Conservation (phyloP, 2,113 vertebrate genomes). For the Diglossa brunneiventris region DNA sequence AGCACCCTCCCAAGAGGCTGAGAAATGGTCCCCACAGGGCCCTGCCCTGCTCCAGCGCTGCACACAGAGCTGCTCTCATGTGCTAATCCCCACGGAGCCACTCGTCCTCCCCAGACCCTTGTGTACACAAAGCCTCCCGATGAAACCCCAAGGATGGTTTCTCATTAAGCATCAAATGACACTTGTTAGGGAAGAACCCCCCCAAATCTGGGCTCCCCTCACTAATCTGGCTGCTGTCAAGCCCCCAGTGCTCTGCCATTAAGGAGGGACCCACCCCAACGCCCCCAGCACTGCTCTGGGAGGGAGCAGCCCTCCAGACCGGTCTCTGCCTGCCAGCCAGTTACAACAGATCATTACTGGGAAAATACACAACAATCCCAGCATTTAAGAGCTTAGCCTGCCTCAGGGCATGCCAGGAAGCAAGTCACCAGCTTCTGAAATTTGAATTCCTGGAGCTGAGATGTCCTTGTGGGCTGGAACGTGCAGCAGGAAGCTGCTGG, state of each 20-base stretch:
- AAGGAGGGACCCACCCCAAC: slow-evolving; percentile 17
- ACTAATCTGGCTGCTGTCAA: slow-evolving; percentile 25
- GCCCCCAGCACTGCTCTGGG: background rate
- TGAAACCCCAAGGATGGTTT: slow-evolving; percentile 36
- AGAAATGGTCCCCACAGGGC: background rate
- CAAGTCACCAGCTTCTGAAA: slow-evolving; percentile 17
- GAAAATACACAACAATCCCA: slow-evolving; percentile 27
- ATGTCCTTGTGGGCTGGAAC: background rate
- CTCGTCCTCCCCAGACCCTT: slow-evolving; percentile 26
- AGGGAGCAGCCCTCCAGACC: slow-evolving; percentile 22
- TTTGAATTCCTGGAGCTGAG: background rate
- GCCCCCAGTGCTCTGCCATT: background rate
- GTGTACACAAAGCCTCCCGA: slow-evolving; percentile 22
- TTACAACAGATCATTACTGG: slow-evolving; percentile 38
- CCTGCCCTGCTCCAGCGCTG: background rate
- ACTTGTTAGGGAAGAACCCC: background rate
- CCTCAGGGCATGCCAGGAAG: slow-evolving; percentile 24
- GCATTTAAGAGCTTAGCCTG: slow-evolving; percentile 48
- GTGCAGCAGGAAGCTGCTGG: background rate
- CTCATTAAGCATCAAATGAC: slow-evolving; percentile 50
- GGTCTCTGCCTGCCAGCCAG: slow-evolving; percentile 50
- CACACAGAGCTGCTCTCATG: slow-evolving; percentile 8
- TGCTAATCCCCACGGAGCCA: slow-evolving; percentile 54
- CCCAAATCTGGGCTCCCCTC: background rate
- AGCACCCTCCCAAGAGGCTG: background rate